Evolutionary conservation across 2,797 vertebrate genomes (phyloP), one percentile per base, ranked within the genome.

Genomic region (Sitta carolinensis): DNA sequence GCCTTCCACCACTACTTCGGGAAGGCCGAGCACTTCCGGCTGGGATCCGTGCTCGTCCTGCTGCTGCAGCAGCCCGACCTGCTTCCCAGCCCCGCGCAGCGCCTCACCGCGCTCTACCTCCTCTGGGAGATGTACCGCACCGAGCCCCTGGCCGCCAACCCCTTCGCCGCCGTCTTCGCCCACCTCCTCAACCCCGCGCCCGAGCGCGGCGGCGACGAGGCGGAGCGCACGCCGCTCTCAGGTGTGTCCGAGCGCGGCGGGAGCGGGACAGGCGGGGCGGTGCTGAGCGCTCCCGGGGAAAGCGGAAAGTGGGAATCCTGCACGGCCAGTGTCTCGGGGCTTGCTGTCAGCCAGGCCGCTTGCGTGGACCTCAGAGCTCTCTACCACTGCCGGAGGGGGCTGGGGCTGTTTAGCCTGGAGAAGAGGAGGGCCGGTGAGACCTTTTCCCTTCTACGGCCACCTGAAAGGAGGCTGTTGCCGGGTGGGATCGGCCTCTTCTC

Each of bases 71-170:
- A 99, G 97, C 99, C 99, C 4, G 99, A 99, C 97, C 98, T 99
- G 83, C 96, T 99, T 84, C 99, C 99, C 82, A 99, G 98, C 94
- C 98, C 99, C 26, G 98, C 99, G 64, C 99, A 99, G 98, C 98
- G 99, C 59, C 99, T 99, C 96, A 99, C 99, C 5, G 99, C 99
- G 4, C 99, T 99, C 92, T 99, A 99, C 97, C 98, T 99, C 43
- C 98, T 99, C 1, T 99, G 99, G 99, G 99, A 99, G 98, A 99
- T 99, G 99, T 99, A 99, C 97, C 98, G 99, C 74, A 99, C 99
- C 66, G 99, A 99, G 98, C 99, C 99, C 42, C 98, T 99, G 34
- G 99, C 99, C 23, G 98, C 99, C 11, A 99, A 99, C 98, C 99
- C 99, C 11, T 99, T 99, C 95, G 99, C 99, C 40, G 99, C 99